Percentiles rank a stretch among this genome's conserved stretches.
These are phyloP conservation scores for Kryptolebias ocellatus DNA, from an alignment of 2,797 vertebrate genomes.

Conservation along the genomic window DNA sequence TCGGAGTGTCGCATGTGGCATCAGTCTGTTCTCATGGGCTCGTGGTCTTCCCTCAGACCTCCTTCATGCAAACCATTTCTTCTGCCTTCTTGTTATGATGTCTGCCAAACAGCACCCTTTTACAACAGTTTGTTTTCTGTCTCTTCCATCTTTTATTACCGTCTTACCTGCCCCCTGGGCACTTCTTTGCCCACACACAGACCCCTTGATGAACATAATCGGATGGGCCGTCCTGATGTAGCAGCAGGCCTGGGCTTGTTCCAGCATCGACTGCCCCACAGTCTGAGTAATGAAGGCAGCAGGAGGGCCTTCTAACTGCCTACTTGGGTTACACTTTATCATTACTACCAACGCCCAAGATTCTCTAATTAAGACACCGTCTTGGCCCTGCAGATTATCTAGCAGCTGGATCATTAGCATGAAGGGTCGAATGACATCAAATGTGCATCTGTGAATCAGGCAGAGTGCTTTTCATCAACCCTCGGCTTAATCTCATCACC, in stretches of 20 bases:
- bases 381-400: conserved; percentile 67
- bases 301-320: conserved; percentile 38
- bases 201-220: conserved; percentile 45
- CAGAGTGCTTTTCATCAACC: conserved; percentile 58
- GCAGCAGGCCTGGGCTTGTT: conserved; percentile 59
- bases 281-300: conserved; percentile 61
- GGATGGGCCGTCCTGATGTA: conserved; percentile 37
- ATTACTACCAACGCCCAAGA: conserved; percentile 67
- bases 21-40: conserved; percentile 48
- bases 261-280: conserved; percentile 50
- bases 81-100: conserved; percentile 44
- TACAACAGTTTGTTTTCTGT: conserved; percentile 26
- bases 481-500: conserved; percentile 45
- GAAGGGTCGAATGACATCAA: conserved; percentile 68
- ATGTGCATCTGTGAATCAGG: conserved; percentile 50
- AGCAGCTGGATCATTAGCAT: conserved; percentile 78
- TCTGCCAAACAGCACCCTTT: conserved; percentile 28
- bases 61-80: conserved; percentile 13
- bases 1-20: conserved; percentile 55
- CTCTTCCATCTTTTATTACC: conserved; percentile 39
- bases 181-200: conserved; percentile 30
- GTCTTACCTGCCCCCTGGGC: conserved; percentile 23
- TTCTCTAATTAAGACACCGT: conserved; percentile 76
- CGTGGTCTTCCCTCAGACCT: conserved; percentile 54
- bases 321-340: conserved; percentile 60